Evolutionary conservation across 2,888 invertebrate genomes (phyloP), one percentile per base, ranked within the genome.

Genomic region (Sipha maydis): DNA sequence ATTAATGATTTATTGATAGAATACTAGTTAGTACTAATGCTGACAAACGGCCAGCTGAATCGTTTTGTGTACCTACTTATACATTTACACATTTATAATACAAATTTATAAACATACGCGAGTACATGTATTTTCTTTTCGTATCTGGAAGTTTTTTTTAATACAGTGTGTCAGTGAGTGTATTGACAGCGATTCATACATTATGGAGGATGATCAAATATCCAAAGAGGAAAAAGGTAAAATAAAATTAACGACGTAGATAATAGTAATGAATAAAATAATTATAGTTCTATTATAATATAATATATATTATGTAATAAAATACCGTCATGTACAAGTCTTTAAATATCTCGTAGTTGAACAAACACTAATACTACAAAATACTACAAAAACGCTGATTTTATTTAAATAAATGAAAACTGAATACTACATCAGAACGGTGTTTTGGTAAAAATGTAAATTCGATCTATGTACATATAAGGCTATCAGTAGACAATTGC

Each of bases 161-260:
- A 48, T 34, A 17, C 28, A 82, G 41, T 71, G 28, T 7, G 48
- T 14, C 11, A 48, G 31, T n/a, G 28, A 48, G 14, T 28, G 19
- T 69, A 48, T 28, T 61, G 4, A 61, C 25, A 8, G 21, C 28
- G 5, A 71, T 73, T 14, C 1, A 14, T 31, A 1, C 25, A 61
- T 14, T 28, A 61, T 61, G 71, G 54, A 71, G 31, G 31, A 48
- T 31, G 28, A 48, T 54, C 48, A 31, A 7, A 28, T 2, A 71
- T 71, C 28, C 54, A 71, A 83, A 71, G 8, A 25, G 7, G 28
- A 71, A 54, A 83, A 54, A 5, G 83, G 83, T 83, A 83, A 83
- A 34, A 83, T 61, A 25, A 21, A 25, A 21, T 61, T 61, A 61
- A 21, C 19, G 21, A 61, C 25, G 21, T 56, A 56, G 56, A 56